Evolutionary conservation across 92 coral and sea anemone species (phyloP).

Genomic region (Epizoanthus rinbou): DNA sequence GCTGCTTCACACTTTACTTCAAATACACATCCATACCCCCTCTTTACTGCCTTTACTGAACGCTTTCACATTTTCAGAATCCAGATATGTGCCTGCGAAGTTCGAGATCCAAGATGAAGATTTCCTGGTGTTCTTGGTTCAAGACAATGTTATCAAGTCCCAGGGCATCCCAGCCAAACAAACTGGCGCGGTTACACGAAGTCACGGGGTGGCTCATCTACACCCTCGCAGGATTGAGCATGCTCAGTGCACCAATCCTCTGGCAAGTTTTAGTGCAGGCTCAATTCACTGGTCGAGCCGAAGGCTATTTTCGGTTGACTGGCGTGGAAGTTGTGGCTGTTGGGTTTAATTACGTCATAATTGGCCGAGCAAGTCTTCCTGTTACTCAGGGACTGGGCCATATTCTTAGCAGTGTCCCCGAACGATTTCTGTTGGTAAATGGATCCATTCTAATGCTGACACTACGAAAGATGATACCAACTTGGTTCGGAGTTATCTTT

Average conservation of each 20-base stretch:
- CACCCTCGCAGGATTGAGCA: slow-evolving; percentile 57
- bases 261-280: slow-evolving; percentile 49
- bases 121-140: slow-evolving; percentile 45
- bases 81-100: background rate
- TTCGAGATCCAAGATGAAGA: background rate
- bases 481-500: slow-evolving; percentile 57
- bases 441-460: slow-evolving; percentile 48
- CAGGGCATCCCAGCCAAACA: slow-evolving; percentile 46
- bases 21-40: too few species aligned
- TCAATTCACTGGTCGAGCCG: slow-evolving; percentile 40
- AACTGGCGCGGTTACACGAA: slow-evolving; percentile 52
- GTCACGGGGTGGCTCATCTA: slow-evolving; percentile 61
- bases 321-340: slow-evolving; percentile 53
- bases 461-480: slow-evolving; percentile 47
- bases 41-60: too few species aligned
- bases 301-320: slow-evolving; percentile 52
- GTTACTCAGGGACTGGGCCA: slow-evolving; percentile 37
- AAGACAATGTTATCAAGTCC: slow-evolving; percentile 65
- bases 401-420: slow-evolving; percentile 51
- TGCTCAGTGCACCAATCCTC: slow-evolving; percentile 52
- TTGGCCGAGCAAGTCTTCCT: slow-evolving; percentile 52
- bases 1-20: too few species aligned
- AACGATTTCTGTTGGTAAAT: slow-evolving; percentile 55
- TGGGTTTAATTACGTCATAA: slow-evolving; percentile 50
- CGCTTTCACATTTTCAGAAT: background rate